Evolutionary conservation across 2,797 vertebrate genomes (phyloP).

Genomic region (Peromyscus nudipes): DNA sequence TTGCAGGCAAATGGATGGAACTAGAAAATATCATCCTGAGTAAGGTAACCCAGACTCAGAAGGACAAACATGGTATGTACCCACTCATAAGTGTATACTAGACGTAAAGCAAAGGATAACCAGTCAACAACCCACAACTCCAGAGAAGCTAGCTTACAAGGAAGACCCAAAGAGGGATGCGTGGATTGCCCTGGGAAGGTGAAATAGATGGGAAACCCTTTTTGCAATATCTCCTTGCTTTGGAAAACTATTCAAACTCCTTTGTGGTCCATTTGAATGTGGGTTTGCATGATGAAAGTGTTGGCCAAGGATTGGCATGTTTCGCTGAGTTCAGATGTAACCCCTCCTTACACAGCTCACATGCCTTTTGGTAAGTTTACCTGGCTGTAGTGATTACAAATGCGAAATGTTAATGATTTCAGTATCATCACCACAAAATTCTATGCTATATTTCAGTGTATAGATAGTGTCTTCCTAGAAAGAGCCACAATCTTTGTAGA

Average conservation of each 20-base stretch:
- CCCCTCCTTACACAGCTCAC: background rate
- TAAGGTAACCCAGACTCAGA: no score
- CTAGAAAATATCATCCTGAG: no score
- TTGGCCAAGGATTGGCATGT: background rate
- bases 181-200: no score
- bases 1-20: no score
- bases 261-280: background rate
- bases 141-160: no score
- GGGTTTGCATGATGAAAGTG: background rate
- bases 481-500: slow-evolving; percentile 24
- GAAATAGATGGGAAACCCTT: background rate
- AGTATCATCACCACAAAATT: background rate
- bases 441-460: background rate
- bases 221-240: background rate
- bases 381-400: background rate
- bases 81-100: no score
- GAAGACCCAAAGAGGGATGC: no score
- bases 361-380: background rate
- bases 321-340: background rate
- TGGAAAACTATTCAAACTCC: background rate
- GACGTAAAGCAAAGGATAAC: no score
- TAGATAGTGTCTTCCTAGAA: background rate
- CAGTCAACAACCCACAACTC: no score
- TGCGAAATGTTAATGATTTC: background rate
- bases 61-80: no score